Base-by-base conservation (phyloP, 2,113 vertebrate species). In the Elachura formosa region DNA sequence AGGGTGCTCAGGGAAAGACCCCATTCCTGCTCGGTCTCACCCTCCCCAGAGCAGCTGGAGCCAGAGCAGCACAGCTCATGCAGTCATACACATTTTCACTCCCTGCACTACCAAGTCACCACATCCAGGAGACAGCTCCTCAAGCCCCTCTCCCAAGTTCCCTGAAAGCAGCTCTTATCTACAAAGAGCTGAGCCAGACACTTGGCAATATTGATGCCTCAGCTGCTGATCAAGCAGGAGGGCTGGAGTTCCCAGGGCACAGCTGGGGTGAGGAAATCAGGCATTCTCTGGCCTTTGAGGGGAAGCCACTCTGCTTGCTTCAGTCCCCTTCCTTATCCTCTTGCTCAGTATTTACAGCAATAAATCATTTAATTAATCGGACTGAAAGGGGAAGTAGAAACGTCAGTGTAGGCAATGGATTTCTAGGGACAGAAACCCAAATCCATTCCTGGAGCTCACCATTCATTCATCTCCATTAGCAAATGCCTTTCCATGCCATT, bases 21-120 rank as follows among this genome's bases (percentile, higher is more conserved):
- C 31, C 6, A 5, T 31, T 43, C n/a, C 41, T 68, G 55, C 29
- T 33, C 63, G 45, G 34, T 34, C 38, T 61, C 59, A 73, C 17
- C 36, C 10, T 62, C 20, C 62, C 45, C 80, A 48, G 36, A 26
- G 12, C 23, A 43, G 41, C 15, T 68, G n/a, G 33, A 77, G 38
- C 13, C 46, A 69, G 36, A 16, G 1, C 29, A 52, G 64, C 55
- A 58, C 69, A 23, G 72, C 52, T 36, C 52, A 5, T 6, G 26
- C 26, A 54, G 29, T 7, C 40, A 4, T 4, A 7, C 54, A 56
- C 46, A 14, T 29, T 83, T 38, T 15, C 17, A 69, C 36, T 9
- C 0, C 0, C 0, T 5, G 14, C 36, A 7, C 33, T 12, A 5
- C 9, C 4, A 45, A 54, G 34, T 29, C 63, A 26, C 17, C 26